Percentiles rank a stretch among this genome's conserved stretches.
These are phyloP conservation scores for Lucilia cuprina DNA, from an alignment of 1,140 invertebrate species.

Conservation along the genomic window DNA sequence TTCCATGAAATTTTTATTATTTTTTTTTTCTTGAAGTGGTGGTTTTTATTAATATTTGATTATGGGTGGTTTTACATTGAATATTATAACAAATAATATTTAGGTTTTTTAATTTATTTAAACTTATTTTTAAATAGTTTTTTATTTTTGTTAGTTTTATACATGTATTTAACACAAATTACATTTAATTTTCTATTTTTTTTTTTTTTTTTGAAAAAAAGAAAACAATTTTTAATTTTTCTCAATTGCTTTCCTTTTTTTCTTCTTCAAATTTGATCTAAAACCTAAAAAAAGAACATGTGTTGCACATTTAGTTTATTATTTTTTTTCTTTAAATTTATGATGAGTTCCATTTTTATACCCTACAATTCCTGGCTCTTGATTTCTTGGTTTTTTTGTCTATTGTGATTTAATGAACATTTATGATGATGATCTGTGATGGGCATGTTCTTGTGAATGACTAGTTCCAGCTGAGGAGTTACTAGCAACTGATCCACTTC, in stretches of 20 bases:
- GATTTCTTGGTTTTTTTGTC: neutral
- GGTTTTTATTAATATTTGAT: neutral
- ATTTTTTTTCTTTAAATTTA: constrained; percentile 19
- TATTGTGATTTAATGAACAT: neutral
- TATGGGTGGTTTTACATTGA: neutral
- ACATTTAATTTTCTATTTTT: constrained; percentile 10
- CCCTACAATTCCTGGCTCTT: constrained; percentile 32
- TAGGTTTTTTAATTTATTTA: neutral
- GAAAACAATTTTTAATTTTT: neutral
- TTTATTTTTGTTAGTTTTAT: constrained; percentile 15
- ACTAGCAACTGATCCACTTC: neutral
- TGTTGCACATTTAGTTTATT: constrained; percentile 28
- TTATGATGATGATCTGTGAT: constrained; percentile 24
- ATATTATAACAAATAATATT: neutral
- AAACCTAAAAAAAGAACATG: constrained; percentile 20
- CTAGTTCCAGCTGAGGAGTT: neutral
- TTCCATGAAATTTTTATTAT: no score
- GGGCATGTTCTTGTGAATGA: neutral
- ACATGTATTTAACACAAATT: constrained; percentile 24
- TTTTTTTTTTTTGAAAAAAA: neutral
- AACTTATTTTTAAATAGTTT: neutral
- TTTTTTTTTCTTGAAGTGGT: neutral
- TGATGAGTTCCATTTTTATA: neutral
- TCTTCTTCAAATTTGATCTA: neutral
- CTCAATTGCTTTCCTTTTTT: neutral